Percentiles rank a stretch among this genome's conserved stretches.
These are phyloP conservation scores for Sigmodon hispidus DNA, from an alignment of 2,113 vertebrate species.

Conservation along the genomic window DNA sequence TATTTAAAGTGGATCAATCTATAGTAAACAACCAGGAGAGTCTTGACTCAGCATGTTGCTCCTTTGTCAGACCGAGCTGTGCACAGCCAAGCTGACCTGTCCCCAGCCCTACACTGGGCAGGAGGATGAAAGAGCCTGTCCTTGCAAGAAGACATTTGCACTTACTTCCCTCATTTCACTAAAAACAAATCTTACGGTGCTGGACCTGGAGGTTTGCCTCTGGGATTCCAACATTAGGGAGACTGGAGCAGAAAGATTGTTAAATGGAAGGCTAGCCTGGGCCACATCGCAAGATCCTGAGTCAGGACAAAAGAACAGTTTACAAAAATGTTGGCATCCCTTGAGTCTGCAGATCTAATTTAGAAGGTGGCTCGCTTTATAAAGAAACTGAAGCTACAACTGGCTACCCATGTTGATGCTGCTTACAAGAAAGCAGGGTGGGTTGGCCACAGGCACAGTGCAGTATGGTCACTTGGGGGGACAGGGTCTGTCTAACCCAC, in stretches of 20 bases:
- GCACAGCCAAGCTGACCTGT: background rate
- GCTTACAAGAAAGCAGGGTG: background rate
- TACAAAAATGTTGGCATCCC: background rate
- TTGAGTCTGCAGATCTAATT: background rate
- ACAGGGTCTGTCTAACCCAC: background rate
- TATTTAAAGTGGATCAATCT: background rate
- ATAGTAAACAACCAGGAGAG: background rate
- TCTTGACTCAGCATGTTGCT: background rate
- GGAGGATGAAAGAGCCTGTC: background rate
- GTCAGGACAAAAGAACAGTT: background rate
- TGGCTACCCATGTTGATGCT: too few species aligned
- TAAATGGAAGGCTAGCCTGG: background rate
- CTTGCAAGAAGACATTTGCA: background rate
- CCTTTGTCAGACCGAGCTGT: background rate
- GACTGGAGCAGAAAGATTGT: background rate
- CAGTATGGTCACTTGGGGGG: fast-evolving
- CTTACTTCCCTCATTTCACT: background rate
- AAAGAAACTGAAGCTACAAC: background rate
- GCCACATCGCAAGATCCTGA: background rate
- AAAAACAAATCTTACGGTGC: background rate
- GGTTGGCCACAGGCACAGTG: background rate
- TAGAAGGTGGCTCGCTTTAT: background rate
- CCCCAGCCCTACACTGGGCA: fast-evolving
- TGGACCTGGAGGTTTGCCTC: background rate
- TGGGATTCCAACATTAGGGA: background rate